Base-by-base conservation (phyloP, 2,113 vertebrate genomes). In the Alaudala cheleensis region DNA sequence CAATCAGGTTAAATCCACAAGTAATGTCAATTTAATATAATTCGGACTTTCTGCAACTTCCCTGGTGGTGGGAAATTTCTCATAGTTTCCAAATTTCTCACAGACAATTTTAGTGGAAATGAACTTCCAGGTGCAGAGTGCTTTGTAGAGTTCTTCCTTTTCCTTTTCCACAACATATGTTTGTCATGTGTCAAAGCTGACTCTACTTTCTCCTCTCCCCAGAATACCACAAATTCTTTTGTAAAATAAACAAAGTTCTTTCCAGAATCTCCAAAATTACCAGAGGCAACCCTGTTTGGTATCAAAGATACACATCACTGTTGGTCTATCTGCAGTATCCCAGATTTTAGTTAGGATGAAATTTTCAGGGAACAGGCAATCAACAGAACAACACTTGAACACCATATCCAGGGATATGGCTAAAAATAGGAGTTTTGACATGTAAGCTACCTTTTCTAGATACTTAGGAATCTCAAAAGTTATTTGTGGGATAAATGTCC, bases 171-270 rank as follows among this genome's bases (percentile, higher is more conserved):
- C 67, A 85, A 76, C 87, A 91, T 39, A 39, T 85, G 94, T 71
- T 92, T 25, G 6, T 93, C 79, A 54, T 11, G 44, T 39, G 47
- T 95, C 95, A 95, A 86, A 94, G 87, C 70, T 95, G 66, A 96
- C 94, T 94, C 80, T 71, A 81, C 92, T 96, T 96, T 96, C 93
- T 92, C 33, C 79, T 42, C 95, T 90, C 74, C 88, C 81, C 84
- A 94, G 95, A 98, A 98, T 97, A 91, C 98, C 98, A 97, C 86
- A 88, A 95, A 98, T 98, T 98, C 97, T 97, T 98, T 64, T 66
- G 90, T 86, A 97, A 97, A 96, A 97, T 97, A 98, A 98, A 97
- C 94, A 97, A 93, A 95, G 90, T 79, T 94, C 87, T 65, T 17
- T 81, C 90, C 94, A 92, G 94, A 93, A 94, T 87, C 90, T 95